phyloP scores from a whole-genome alignment of 2,113 vertebrate species.

The Hemicordylus capensis region DNA sequence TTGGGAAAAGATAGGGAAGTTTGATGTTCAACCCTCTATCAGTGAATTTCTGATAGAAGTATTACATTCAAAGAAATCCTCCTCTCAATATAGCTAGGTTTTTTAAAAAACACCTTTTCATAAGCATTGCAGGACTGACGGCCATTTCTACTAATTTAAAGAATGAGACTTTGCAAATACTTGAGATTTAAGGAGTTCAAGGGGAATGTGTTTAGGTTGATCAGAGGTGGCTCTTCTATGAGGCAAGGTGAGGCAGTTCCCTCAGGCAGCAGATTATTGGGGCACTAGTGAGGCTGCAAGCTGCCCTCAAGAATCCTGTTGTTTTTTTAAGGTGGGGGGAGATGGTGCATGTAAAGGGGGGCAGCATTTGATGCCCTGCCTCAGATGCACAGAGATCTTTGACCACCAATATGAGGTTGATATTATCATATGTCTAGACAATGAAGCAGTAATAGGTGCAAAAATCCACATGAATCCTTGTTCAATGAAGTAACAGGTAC shows the following conservation, averaged over 20 bases:
- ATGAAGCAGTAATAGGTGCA: background rate
- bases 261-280: too few relatives aligned
- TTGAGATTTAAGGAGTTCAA: background rate
- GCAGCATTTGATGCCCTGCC: too few relatives aligned
- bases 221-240: too few relatives aligned
- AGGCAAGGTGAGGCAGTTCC: too few relatives aligned
- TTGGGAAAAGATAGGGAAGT: conserved; percentile 30
- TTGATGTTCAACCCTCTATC: conserved; percentile 25
- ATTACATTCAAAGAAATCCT: conserved; percentile 15
- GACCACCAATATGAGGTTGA: too few relatives aligned
- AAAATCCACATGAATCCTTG: background rate
- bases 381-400: too few relatives aligned
- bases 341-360: too few relatives aligned
- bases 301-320: too few relatives aligned
- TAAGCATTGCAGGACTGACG: background rate
- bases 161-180: background rate
- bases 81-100: background rate
- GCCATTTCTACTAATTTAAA: background rate
- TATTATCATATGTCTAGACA: too few relatives aligned
- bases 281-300: too few relatives aligned
- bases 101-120: background rate
- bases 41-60: background rate
- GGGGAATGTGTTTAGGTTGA: background rate
- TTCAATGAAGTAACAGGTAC: background rate
- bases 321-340: too few relatives aligned